Conservation (phyloP, 2,888 invertebrate species). For the Euphydryas editha region DNA sequence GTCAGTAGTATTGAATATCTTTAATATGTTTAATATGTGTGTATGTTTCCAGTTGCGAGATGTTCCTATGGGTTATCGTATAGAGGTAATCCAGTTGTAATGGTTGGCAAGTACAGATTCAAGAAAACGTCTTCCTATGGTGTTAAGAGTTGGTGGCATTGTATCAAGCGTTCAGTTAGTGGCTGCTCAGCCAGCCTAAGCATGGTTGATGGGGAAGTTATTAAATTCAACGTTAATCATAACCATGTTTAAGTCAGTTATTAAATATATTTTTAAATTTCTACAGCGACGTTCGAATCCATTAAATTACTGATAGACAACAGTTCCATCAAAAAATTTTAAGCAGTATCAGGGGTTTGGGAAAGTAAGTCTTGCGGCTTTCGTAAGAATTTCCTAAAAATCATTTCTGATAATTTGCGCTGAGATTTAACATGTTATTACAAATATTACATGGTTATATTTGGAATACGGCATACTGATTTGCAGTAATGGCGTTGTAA, state of each 20-base stretch:
- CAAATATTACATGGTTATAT: too few species aligned
- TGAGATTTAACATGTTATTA: too few species aligned
- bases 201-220: conserved; percentile 37
- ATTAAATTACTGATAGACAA: too few species aligned
- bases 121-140: conserved; percentile 47
- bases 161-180: conserved; percentile 49
- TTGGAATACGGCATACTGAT: too few species aligned
- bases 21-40: neutral
- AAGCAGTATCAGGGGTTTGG: too few species aligned
- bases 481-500: too few species aligned
- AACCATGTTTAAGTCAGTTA: conserved; percentile 39
- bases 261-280: neutral
- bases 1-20: too few species aligned
- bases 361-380: too few species aligned
- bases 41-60: neutral
- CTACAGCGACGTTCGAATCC: too few species aligned
- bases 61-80: conserved; percentile 44
- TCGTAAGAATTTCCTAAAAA: too few species aligned
- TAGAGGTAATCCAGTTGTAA: conserved; percentile 50
- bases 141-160: conserved; percentile 53
- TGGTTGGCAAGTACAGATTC: conserved; percentile 49
- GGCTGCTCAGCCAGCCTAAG: conserved; percentile 49
- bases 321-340: too few species aligned
- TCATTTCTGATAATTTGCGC: too few species aligned
- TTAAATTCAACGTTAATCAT: conserved; percentile 45